phyloP scores from a whole-genome alignment of 1,140 invertebrate species.

The Stenopsyche tienmushanensis region DNA sequence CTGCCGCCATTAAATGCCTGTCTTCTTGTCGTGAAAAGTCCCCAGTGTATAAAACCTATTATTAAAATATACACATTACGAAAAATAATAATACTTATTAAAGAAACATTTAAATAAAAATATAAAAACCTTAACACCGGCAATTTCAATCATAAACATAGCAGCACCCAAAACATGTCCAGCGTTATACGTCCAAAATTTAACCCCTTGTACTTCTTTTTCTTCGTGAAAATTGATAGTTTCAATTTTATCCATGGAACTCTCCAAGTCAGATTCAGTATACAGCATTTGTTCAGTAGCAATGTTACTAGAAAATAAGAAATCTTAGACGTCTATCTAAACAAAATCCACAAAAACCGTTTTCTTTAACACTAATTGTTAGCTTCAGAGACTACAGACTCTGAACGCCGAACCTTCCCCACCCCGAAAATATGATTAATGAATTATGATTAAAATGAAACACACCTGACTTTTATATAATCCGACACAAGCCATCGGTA shows the following conservation, averaged over 20 bases:
- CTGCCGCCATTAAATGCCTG: slow-evolving; percentile 98
- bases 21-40: slow-evolving; percentile 99
- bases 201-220: slow-evolving; percentile 94
- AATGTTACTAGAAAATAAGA: slow-evolving; percentile 74
- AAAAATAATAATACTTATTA: slow-evolving; percentile 11
- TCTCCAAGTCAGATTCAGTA: slow-evolving; percentile 94
- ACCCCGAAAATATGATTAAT: neutral
- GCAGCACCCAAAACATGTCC: slow-evolving; percentile 98
- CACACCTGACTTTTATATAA: slow-evolving; percentile 95
- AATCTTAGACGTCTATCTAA: neutral
- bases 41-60: slow-evolving; percentile 91
- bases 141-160: slow-evolving; percentile 99
- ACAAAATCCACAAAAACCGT: too few species aligned
- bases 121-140: slow-evolving; percentile 79
- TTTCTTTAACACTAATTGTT: too few species aligned
- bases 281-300: slow-evolving; percentile 97
- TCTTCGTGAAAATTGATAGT: slow-evolving; percentile 98
- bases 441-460: neutral
- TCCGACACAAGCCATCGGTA: slow-evolving; percentile 98
- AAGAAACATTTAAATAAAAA: neutral
- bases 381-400: too few species aligned
- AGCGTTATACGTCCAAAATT: slow-evolving; percentile 98
- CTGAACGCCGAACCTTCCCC: neutral
- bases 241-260: slow-evolving; percentile 98
- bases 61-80: slow-evolving; percentile 21